Base-by-base conservation (phyloP, 1,140 invertebrate species). In the Hylaeus anthracinus region DNA sequence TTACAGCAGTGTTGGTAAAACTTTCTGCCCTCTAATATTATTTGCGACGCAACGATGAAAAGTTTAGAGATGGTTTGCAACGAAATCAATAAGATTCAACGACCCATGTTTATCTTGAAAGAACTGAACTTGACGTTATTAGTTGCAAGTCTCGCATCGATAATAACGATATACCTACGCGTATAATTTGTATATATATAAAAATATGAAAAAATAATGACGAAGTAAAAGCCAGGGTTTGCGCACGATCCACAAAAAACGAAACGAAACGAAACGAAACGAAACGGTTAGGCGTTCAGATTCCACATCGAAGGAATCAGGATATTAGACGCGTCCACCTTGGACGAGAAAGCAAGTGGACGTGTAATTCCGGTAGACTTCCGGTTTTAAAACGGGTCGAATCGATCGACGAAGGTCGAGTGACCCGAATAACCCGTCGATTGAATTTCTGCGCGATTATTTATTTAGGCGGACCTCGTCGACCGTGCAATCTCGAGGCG, bases 391-490 rank as follows among this genome's bases (percentile, higher is more conserved):
- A 88, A 83, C 60, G 76, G 69, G 26, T 15, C 41, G 15, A 78
- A 83, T 83, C 83, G 83, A 86, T 78, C 60, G 79, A 60, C 9
- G 67, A 45, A 79, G 74, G 64, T 80, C 72, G 78, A 76, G 69
- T 79, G 86, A 87, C 84, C 86, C 84, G 78, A 88, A 87, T 88
- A 82, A 86, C 67, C 45, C 79, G 79, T 45, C 83, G 83, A 88
- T 87, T 73, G 84, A 86, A 86, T 86, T 83, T 86, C 43, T 71
- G n/a, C 72, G 65, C 63, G 82, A 81, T 87, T 87, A 87, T 84
- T 87, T 87, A 86, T 87, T 86, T 87, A 87, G 77, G 73, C 73
- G 70, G 56, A 14, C 41, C 64, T 60, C 66, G 43, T 72, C 72
- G 53, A 61, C 39, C 56, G 75, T 61, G 63, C 65, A 75, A 66